Base-by-base conservation (phyloP, 2,113 vertebrate genomes). In the Rana temporaria region DNA sequence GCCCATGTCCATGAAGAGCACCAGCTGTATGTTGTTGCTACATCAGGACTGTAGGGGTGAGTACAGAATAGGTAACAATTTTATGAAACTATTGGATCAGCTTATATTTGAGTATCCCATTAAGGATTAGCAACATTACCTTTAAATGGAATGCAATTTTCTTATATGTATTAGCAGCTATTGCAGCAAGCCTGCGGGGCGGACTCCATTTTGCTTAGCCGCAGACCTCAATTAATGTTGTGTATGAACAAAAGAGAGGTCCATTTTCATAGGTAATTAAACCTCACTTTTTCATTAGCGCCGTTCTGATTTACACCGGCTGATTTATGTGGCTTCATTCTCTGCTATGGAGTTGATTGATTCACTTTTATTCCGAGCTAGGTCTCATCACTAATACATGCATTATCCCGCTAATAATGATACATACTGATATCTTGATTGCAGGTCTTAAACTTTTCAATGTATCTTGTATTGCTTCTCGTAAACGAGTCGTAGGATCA, bases 261-360 rank as follows among this genome's bases (percentile, higher is more conserved):
- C 20, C 60, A 63, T 63, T 63, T 63, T 63, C 20, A 20, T 63
- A 63, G 60, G 60, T 63, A 63, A 63, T 63, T 63, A 63, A 63
- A 63, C 60, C 60, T 63, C 20, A 24, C 60, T 63, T 63, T 63
- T 63, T 20, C 60, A 22, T 63, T 63, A 63, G 20, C 24, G 60
- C 14, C 20, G 60, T 24, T 20, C 20, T 20, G 20, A 24, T 63
- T 63, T 63, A 14, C 60, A 63, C 60, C 9, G 24, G 24, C 12
- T 63, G 24, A 63, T 63, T 63, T 63, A 63, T 63, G n/a, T 24
- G 15, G 20, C 60, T 26, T 63, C 60, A 63, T 22, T 63, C 24
- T 63, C 60, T 3, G n/a, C 15, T 63, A 63, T 63, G 60, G 26
- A 14, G 60, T 20, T 63, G 60, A 63, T 63, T 63, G 60, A 63